Base-by-base conservation (phyloP, 2,888 invertebrate genomes). In the Ophraella communa region DNA sequence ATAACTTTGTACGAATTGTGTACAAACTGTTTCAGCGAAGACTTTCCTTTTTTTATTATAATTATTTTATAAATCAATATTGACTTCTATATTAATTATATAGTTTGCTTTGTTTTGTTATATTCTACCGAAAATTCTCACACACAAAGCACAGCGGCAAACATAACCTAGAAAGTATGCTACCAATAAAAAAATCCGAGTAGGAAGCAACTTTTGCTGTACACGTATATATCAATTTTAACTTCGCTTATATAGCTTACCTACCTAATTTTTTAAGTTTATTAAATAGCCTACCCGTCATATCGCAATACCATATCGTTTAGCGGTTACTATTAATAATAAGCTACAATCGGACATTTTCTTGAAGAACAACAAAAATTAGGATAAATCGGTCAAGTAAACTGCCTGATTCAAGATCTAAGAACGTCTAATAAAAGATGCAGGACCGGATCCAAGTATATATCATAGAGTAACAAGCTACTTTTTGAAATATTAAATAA, bases 341-440 rank as follows among this genome's bases (percentile, higher is more conserved):
- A 60, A 30, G 45, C 30, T 54, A 54, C 44, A 45, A 45, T 53
- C 44, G 53, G n/a, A 44, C 30, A 33, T 39, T 51, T 60, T 45
- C 53, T 60, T 17, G 27, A 35, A 47, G 61, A 47, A 60, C 62
- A 57, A 57, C 57, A 66, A 66, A 66, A 66, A 63, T 66, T 49
- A 24, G 45, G 35, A 53, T 60, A 66, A 62, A 64, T 64, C 64
- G 67, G 67, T 67, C 66, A 67, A 67, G 62, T 67, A 27, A 45
- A 67, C 62, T 55, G 24, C 54, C 11, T 14, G 55, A 44, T 11
- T 56, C 39, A 44, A 57, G 17, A 17, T 44, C 18, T 20, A 62
- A 62, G n/a, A 58, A 59, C 35, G 20, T 11, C 18, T 30, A 21
- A 10, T 44, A 14, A 10, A 24, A 35, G 3, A 14, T 42, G 10